Conservation (phyloP, 1,140 invertebrate genomes). For the Sinella curviseta region DNA sequence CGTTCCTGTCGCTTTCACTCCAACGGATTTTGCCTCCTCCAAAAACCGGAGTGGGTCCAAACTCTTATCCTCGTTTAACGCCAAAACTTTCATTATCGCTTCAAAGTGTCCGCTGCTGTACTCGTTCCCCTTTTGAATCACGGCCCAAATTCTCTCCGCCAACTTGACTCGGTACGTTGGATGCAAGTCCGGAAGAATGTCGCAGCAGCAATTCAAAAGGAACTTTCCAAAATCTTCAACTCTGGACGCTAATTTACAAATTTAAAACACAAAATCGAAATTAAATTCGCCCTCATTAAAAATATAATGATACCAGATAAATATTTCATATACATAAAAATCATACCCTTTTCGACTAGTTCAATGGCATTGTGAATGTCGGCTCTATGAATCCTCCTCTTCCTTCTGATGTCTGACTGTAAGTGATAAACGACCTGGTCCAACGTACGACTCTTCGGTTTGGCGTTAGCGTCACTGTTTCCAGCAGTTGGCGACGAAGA, state of each 20-base stretch:
- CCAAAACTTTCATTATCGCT: conserved; percentile 4
- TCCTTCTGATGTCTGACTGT: conserved; percentile 16
- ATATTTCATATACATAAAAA: neutral
- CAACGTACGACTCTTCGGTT: conserved; percentile 1
- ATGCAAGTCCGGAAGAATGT: conserved; percentile 1
- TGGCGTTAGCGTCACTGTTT: neutral
- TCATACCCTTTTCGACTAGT: neutral
- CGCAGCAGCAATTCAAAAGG: conserved; percentile 6
- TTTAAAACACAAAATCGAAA: neutral
- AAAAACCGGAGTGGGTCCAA: neutral
- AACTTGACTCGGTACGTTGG: neutral
- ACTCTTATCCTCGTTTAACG: neutral
- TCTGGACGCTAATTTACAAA: neutral
- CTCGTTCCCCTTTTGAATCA: neutral
- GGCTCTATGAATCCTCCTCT: neutral
- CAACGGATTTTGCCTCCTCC: neutral
- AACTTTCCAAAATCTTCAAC: neutral
- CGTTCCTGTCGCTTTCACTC: neutral
- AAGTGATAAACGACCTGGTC: conserved; percentile 26
- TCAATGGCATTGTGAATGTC: conserved; percentile 19
- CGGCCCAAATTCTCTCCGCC: neutral
- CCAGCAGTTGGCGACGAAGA: no score
- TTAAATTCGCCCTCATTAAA: neutral
- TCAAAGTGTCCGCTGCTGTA: neutral
- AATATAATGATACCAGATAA: no score